Evolutionary conservation across 1,140 invertebrate genomes (phyloP).

Genomic region (Hyles vespertilio): DNA sequence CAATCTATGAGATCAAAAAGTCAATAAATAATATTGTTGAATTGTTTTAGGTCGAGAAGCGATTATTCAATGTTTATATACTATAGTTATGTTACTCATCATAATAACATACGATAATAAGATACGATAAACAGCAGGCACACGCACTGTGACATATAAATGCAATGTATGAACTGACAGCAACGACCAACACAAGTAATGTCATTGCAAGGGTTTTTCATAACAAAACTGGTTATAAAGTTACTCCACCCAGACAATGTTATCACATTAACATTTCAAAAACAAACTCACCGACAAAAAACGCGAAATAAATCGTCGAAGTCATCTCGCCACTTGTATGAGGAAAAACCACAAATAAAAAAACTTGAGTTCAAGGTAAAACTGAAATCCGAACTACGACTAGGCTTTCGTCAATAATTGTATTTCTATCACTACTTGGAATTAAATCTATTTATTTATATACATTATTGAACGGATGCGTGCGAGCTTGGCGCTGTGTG

Average conservation of each 20-base stretch:
- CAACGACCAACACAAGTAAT: no score
- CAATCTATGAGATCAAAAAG: no score
- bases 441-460: conserved; percentile 8
- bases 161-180: no score
- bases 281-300: conserved; percentile 41
- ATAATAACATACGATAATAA: no score
- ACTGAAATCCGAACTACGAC: conserved; percentile 1
- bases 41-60: no score
- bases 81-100: no score
- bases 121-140: no score
- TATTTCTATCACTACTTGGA: background rate
- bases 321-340: conserved; percentile 20
- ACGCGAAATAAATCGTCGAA: conserved; percentile 29
- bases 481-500: conserved; percentile 6
- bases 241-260: background rate
- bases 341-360: conserved; percentile 35
- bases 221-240: no score
- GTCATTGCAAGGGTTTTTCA: no score
- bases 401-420: conserved; percentile 9
- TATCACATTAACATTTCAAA: background rate
- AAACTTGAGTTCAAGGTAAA: conserved; percentile 30
- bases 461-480: conserved; percentile 12
- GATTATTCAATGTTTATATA: no score
- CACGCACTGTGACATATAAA: no score
- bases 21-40: no score